Base-by-base conservation (phyloP, 2,797 vertebrate genomes). In the Anabas testudineus region DNA sequence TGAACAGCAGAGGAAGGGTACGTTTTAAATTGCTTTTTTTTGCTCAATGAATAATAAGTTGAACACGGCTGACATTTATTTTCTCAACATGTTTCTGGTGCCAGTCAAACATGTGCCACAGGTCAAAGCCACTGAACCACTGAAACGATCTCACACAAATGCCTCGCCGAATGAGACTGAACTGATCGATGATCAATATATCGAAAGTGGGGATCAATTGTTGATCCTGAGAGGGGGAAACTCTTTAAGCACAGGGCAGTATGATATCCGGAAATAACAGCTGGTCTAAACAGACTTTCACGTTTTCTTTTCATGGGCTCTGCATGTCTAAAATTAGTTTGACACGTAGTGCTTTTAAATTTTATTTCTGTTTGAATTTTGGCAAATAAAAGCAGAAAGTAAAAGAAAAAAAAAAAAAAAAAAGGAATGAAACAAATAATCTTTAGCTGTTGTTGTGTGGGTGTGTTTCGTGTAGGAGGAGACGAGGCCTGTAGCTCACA, bases 141-240 rank as follows among this genome's bases (percentile, higher is more conserved):
- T 13, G 49, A 69, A 76, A 75, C 67, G 60, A 81, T 53, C 76
- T 22, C 69, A 66, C 70, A 74, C 68, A 74, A 37, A 85, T 22
- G 78, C 64, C 67, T 79, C 46, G 47, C 39, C 36, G 65, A 82
- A 59, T 21, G 70, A 54, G 57, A 72, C 58, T 68, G 74, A 87
- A 77, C 75, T 65, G 66, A 91, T 91, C 81, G 82, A 79, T 68
- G 79, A 87, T 91, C 89, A 18, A 91, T 91, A 82, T 34, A 90
- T 90, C 45, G 87, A 91, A 63, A 42, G 28, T 6, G 5, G 14
- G 34, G 59, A 86, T 91, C 88, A 47, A 87, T 90, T 76, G 54
- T 55, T 77, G 75, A 89, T 82, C 74, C 86, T 78, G 51, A 19
- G 41, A 28, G 54, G 41, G 41, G 68, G 42, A 74, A 81, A 81